Evolutionary conservation across 1,140 invertebrate species (phyloP).

Genomic region (Agrypnia vestita): DNA sequence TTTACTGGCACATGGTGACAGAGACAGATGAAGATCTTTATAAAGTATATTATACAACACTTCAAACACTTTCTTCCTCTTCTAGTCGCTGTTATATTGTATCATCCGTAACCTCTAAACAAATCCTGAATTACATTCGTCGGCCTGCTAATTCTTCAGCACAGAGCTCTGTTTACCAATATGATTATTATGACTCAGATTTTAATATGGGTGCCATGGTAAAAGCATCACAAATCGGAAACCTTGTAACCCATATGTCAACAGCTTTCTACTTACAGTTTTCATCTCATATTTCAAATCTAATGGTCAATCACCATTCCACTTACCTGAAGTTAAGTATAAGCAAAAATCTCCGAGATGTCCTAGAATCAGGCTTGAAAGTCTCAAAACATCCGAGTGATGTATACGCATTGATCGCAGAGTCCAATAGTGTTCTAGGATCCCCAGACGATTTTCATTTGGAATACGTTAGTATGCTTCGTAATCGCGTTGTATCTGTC

Average conservation of each 20-base stretch:
- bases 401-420: not conserved
- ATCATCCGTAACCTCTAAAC: conserved; percentile 57
- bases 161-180: conserved; percentile 47
- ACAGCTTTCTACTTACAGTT: conserved; percentile 45
- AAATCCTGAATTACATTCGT: conserved; percentile 41
- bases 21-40: conserved; percentile 67
- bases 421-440: conserved; percentile 5
- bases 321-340: conserved; percentile 53
- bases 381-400: not conserved
- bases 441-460: conserved; percentile 24
- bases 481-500: conserved; percentile 39
- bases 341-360: conserved; percentile 45
- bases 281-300: conserved; percentile 47
- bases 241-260: conserved; percentile 19
- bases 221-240: conserved; percentile 44
- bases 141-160: conserved; percentile 60
- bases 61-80: conserved; percentile 65
- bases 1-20: conserved; percentile 68
- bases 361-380: conserved; percentile 33
- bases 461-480: conserved; percentile 7
- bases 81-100: conserved; percentile 65
- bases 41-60: conserved; percentile 67
- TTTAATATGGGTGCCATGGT: conserved; percentile 62
- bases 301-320: conserved; percentile 44
- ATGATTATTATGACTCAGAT: conserved; percentile 62